Base-by-base conservation (phyloP, 1,140 invertebrate genomes). In the Neelides sp. region DNA sequence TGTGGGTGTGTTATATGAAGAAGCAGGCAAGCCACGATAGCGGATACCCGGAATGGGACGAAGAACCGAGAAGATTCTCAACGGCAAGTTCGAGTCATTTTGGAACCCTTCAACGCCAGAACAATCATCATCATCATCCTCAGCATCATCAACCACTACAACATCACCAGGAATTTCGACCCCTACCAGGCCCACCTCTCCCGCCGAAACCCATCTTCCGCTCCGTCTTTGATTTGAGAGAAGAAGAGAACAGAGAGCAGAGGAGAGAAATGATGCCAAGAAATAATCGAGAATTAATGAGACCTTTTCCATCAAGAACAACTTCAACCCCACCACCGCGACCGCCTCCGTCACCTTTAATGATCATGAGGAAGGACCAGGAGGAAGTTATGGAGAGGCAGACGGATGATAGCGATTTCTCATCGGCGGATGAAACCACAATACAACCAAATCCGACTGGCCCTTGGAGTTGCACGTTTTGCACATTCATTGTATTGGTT, bases 241-340 rank as follows among this genome's bases (percentile, higher is more conserved):
- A n/a, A 69, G 64, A 78, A 78, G 79, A 78, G 78, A 80, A 81
- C 75, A 78, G 64, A 30, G 42, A 44, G 5, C 26, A 28, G 32
- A 15, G 42, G 32, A 3, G 42, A 44, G 8, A 28, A 44, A 7
- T 24, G 15, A 7, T 13, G 17, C 5, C 26, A 27, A 12, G 24
- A 44, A 27, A 26, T 15, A 15, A 30, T 12, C 10, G 42, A 44
- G 3, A 28, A 44, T 44, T 24, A 44, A n/a, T n/a, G n/a, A n/a
- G n/a, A n/a, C n/a, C n/a, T n/a, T n/a, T n/a, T n/a, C n/a, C n/a
- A n/a, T n/a, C n/a, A n/a, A n/a, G n/a, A n/a, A n/a, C n/a, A n/a
- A n/a, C n/a, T n/a, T n/a, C n/a, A n/a, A n/a, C n/a, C n/a, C n/a
- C n/a, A n/a, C n/a, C n/a, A n/a, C n/a, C n/a, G n/a, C n/a, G n/a